Base-by-base conservation (phyloP, 2,113 vertebrate genomes). In the Sapayoa aenigma region DNA sequence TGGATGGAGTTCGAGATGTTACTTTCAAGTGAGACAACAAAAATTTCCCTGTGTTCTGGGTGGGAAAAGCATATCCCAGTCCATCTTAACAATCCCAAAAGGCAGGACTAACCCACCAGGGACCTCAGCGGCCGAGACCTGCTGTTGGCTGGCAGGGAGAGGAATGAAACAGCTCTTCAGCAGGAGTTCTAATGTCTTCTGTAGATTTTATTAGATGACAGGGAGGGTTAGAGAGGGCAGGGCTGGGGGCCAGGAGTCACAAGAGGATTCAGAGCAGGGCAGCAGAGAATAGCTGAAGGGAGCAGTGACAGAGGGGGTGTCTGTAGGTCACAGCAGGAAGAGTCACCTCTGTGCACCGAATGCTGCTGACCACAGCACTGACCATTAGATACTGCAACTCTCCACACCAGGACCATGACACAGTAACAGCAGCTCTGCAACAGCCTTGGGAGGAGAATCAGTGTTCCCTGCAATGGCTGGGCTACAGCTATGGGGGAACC, bases 301-400 rank as follows among this genome's bases (percentile, higher is more conserved):
- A 85, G 41, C 31, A 50, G 41, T 21, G 74, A 12, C 67, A 73
- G 25, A 55, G 33, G 47, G 72, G 74, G 24, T 28, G 33, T 41
- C 84, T 84, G 68, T 14, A 42, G 59, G 53, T 47, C 44, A 10
- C 23, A 73, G 65, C 41, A 65, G 50, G n/a, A 11, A 37, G 27
- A 31, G 30, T 11, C 12, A 75, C 14, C 42, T 44, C 42, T 44
- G 42, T 28, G 31, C 41, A 7, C 15, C 2, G 1, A 39, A n/a
- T 33, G 27, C 74, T 6, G 3, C 20, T n/a, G 33, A 5, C 39
- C 33, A 25, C 1, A 1, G 60, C 75, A 14, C n/a, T 1, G 5
- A 42, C 19, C 27, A 3, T 23, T 0, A 28, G 27, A 37, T 4
- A 1, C 19, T 21, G 24, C 52, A 58, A 3, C 14, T 35, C 13